A percentile compares a stretch with the other conserved stretches of the same genome.
These are phyloP conservation scores for Eupsittula cactorum DNA, from an alignment of 2,113 vertebrate species.

Conservation along the genomic window DNA sequence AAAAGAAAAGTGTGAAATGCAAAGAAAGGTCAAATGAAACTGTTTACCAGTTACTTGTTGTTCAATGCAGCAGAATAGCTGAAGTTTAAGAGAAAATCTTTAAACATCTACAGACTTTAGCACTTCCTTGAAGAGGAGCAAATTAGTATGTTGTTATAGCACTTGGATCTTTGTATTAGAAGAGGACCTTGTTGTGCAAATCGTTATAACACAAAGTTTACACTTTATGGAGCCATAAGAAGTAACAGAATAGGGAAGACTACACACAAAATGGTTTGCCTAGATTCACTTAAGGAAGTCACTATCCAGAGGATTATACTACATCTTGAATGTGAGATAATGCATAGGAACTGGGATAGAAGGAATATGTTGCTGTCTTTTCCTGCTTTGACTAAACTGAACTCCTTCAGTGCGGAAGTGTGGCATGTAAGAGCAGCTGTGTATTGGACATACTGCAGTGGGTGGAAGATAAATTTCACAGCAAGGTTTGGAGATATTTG, in stretches of 20 bases:
- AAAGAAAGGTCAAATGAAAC: not conserved
- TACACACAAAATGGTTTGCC: not conserved
- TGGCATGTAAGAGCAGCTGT: not conserved
- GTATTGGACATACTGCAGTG: not conserved
- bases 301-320: not conserved
- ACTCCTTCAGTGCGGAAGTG: not conserved
- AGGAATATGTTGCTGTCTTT: not conserved
- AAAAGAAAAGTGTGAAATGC: not conserved
- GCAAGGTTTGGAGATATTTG: not conserved
- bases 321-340: not conserved
- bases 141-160: not conserved
- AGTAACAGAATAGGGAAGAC: not conserved
- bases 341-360: not conserved
- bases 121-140: not conserved
- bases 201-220: not conserved
- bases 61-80: not conserved
- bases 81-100: not conserved
- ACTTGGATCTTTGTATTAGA: not conserved
- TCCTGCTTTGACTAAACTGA: not conserved
- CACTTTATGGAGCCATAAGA: not conserved
- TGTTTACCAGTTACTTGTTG: not conserved
- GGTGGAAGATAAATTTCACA: not conserved
- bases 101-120: not conserved
- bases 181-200: not conserved
- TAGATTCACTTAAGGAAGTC: not conserved